Evolutionary conservation across 2,797 vertebrate species (phyloP).

Genomic region (Hydrophis major): DNA sequence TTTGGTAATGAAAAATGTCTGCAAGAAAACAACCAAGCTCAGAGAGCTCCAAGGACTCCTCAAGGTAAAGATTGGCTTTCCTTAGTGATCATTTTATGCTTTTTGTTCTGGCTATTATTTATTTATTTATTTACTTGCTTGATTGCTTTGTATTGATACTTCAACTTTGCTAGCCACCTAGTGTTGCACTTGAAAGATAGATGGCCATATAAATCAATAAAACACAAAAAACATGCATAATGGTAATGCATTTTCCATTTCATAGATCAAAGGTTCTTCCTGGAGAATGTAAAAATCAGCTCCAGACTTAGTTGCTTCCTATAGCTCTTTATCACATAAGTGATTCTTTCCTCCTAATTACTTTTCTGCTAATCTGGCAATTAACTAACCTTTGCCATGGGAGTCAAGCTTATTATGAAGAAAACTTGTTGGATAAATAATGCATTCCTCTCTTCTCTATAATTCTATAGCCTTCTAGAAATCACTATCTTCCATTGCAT

Average conservation of each 20-base stretch:
- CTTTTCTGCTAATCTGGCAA: neutral
- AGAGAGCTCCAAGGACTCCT: neutral
- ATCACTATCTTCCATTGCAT: neutral
- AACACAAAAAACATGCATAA: neutral
- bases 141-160: neutral
- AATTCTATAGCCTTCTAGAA: neutral
- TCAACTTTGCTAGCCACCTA: neutral
- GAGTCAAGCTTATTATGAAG: neutral
- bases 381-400: neutral
- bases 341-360: neutral
- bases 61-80: neutral
- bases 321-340: neutral
- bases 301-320: neutral
- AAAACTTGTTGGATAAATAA: neutral
- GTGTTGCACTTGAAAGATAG: neutral
- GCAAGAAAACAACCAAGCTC: neutral
- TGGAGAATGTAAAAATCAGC: neutral
- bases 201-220: neutral
- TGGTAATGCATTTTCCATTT: neutral
- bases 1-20: neutral
- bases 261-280: neutral
- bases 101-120: neutral
- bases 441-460: neutral
- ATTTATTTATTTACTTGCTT: neutral
- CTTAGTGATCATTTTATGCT: neutral